A percentile compares a stretch with the other conserved stretches of the same genome.
Evolutionary conservation across 2,888 invertebrate genomes (phyloP).

Genomic region (Peribatodes rhomboidaria): DNA sequence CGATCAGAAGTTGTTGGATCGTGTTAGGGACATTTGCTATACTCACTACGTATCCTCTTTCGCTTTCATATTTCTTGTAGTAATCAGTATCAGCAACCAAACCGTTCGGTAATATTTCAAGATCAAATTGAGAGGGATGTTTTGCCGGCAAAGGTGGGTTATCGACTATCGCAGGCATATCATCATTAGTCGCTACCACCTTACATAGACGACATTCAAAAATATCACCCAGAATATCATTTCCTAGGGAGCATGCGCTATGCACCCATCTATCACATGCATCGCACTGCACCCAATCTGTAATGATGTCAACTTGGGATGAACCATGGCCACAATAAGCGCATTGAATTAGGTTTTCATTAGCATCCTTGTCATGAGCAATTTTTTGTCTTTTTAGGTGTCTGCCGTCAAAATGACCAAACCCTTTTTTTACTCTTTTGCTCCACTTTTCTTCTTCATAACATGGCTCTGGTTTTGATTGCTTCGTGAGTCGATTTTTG

Average conservation of each 20-base stretch:
- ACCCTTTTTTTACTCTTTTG: constrained; percentile 9
- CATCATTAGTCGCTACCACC: neutral
- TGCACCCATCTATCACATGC: constrained; percentile 7
- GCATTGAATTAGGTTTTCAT: constrained; percentile 14
- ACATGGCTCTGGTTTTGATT: neutral
- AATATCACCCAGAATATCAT: neutral
- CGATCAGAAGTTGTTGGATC: neutral
- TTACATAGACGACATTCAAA: neutral
- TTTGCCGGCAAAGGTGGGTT: neutral
- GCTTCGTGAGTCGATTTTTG: constrained; percentile 12
- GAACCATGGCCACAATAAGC: constrained; percentile 11
- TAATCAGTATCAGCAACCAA: neutral
- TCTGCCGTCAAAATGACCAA: constrained; percentile 8
- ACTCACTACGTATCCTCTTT: neutral
- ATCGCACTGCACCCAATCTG: constrained; percentile 12
- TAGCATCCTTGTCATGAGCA: neutral
- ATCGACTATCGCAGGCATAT: neutral
- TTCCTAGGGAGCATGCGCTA: neutral
- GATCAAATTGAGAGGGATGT: neutral
- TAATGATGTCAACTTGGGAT: constrained; percentile 2
- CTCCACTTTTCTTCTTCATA: constrained; percentile 4
- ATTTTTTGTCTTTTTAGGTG: constrained; percentile 8
- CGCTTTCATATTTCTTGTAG: neutral
- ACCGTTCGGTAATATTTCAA: neutral
- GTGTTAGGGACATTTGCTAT: neutral